Percentiles rank a stretch among this genome's conserved stretches.
Conservation (phyloP, 2,888 invertebrate species). For the Lacanobia oleracea region DNA sequence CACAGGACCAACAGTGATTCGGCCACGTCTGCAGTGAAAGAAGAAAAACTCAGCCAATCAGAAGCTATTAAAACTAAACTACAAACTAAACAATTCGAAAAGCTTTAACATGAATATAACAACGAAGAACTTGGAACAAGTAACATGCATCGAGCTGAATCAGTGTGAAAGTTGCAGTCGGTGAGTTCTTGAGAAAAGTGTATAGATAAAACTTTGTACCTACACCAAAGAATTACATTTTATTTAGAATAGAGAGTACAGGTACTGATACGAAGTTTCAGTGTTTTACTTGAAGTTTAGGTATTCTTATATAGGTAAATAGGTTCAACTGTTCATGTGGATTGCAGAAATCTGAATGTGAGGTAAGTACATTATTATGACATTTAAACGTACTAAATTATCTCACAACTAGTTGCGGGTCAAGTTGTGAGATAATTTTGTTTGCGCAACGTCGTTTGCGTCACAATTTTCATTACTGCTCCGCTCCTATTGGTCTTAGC, state of each 20-base stretch:
- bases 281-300: not conserved
- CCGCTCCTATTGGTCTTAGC: too few species aligned
- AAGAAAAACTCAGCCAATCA: slow-evolving; percentile 21
- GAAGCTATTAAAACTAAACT: slow-evolving; percentile 28
- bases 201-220: slow-evolving; percentile 67
- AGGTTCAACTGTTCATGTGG: not conserved
- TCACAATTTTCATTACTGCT: too few species aligned
- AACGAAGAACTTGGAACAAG: slow-evolving; percentile 46
- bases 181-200: slow-evolving; percentile 63
- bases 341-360: not conserved
- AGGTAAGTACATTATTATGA: too few species aligned
- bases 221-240: slow-evolving; percentile 62
- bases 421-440: too few species aligned
- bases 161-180: slow-evolving; percentile 69
- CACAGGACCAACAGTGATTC: too few species aligned
- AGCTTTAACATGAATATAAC: slow-evolving; percentile 39
- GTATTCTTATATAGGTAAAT: not conserved
- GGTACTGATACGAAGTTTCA: not conserved
- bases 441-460: too few species aligned
- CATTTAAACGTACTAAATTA: too few species aligned
- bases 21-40: not conserved
- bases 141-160: slow-evolving; percentile 65
- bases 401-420: too few species aligned
- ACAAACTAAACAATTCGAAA: slow-evolving; percentile 28
- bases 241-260: slow-evolving; percentile 24